These are phyloP conservation scores for Trichonephila clavipes DNA, from an alignment of 1,140 invertebrate genomes.

Conservation along the genomic window DNA sequence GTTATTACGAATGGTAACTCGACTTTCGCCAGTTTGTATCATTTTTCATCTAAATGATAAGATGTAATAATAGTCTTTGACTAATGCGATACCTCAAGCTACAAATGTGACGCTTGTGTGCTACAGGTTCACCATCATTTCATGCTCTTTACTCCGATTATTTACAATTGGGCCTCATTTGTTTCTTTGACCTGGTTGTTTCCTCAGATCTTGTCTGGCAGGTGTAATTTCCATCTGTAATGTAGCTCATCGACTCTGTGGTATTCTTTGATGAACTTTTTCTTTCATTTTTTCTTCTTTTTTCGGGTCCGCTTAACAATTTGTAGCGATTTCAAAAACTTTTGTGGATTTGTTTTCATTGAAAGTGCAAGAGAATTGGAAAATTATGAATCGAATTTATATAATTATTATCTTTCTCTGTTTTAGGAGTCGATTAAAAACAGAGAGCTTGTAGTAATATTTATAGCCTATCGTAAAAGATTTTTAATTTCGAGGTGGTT, in stretches of 20 bases:
- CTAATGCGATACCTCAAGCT: conserved; percentile 61
- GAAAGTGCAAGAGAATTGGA: not conserved
- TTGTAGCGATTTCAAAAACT: not conserved
- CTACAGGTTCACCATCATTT: conserved; percentile 8
- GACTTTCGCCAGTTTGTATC: conserved; percentile 64
- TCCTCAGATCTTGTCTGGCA: not conserved
- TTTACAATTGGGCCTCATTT: conserved; percentile 58
- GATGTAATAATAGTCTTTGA: conserved; percentile 69
- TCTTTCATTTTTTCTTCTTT: not conserved
- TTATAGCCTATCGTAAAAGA: too few species aligned
- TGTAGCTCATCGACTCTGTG: not conserved
- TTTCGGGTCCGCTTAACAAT: not conserved
- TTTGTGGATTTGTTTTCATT: not conserved
- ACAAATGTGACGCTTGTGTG: conserved; percentile 54
- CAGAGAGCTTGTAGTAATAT: too few species aligned
- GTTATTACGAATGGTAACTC: conserved; percentile 38
- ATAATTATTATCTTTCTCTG: too few species aligned
- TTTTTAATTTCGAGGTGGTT: too few species aligned
- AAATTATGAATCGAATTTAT: too few species aligned
- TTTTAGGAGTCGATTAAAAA: too few species aligned
- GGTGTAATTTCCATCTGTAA: conserved; percentile 62
- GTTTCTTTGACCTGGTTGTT: conserved; percentile 57
- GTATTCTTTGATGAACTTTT: not conserved
- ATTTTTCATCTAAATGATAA: conserved; percentile 69
- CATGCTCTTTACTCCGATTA: conserved; percentile 39